Evolutionary conservation across 2,797 vertebrate genomes (phyloP), one percentile per base, ranked within the genome.

Genomic region (Miichthys miiuy): DNA sequence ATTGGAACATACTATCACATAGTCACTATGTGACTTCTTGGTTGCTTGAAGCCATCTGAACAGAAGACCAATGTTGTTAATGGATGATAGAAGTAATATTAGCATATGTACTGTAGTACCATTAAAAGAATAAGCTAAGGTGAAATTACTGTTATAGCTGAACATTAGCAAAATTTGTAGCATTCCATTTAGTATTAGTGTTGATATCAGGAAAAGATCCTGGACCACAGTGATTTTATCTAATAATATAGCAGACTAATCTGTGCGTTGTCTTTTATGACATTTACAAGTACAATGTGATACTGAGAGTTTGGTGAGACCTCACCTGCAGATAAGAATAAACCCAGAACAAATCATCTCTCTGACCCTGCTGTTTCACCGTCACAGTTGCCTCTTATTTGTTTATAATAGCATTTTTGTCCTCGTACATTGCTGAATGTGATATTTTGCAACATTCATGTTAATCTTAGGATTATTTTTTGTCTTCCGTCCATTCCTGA

Each of bases 271-370:
- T 44, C 48, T 67, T 2, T 38, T 56, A 30, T 66, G 44, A 63
- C 56, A 25, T 58, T 44, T 8, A 65, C 21, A 50, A 60, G 42
- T 2, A 30, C 30, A 48, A 20, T 64, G 25, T 52, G 30, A 60
- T 55, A 62, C 62, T 46, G 58, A 47, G 38, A 12, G 51, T 57
- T 66, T 18, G 57, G 47, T 50, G 8, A 69, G 20, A 50, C 20
- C 48, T 42, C 51, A 54, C 7, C 60, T 44, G 30, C 67, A 65
- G 70, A 85, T 72, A 69, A 72, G 55, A 81, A 60, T 50, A 62
- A 82, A 63, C 55, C 47, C 75, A 80, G 56, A 83, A 56, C 66
- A 76, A 76, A 76, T 42, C 11, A 4, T 66, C 14, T 21, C 13
- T 38, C 18, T 70, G 21, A 8, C 9, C 0, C 16, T 25, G 18